Percentiles rank a stretch among this genome's conserved stretches.
Conservation (phyloP, 2,888 invertebrate genomes). For the Torymus aiolomorphi region DNA sequence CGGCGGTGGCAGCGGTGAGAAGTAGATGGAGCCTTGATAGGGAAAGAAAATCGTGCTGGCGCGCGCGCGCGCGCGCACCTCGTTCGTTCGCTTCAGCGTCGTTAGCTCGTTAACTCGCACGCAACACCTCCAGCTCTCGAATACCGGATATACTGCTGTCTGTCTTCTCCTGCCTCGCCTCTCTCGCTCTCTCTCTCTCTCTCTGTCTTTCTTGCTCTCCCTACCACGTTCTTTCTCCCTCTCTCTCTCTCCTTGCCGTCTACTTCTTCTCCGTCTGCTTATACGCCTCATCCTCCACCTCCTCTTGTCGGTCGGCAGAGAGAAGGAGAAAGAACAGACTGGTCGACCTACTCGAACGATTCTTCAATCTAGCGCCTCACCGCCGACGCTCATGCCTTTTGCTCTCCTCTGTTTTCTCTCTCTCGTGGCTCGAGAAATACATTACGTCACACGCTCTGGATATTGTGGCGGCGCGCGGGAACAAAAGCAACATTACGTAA, state of each 20-base stretch:
- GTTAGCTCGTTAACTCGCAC: conserved; percentile 76
- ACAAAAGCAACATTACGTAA: conserved; percentile 23
- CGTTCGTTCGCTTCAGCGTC: conserved; percentile 71
- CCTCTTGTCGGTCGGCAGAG: conserved; percentile 1
- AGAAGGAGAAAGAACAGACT: conserved; percentile 37
- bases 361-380: conserved; percentile 56
- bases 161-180: conserved; percentile 58
- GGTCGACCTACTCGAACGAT: conserved; percentile 54
- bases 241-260: neutral
- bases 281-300: conserved; percentile 1
- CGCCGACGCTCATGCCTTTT: neutral
- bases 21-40: conserved; percentile 75
- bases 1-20: conserved; percentile 66
- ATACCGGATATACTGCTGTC: conserved; percentile 73
- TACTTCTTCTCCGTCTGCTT: neutral
- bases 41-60: conserved; percentile 74
- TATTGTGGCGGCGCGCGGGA: neutral
- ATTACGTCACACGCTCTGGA: conserved; percentile 17
- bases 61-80: conserved; percentile 34
- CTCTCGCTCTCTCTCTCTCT: too few species aligned
- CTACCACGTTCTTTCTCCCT: conserved; percentile 7
- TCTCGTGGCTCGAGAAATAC: conserved; percentile 19
- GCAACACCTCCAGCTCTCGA: conserved; percentile 73
- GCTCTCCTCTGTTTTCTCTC: neutral
- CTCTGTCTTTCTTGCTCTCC: neutral